These are phyloP conservation scores for Euzophera pinguis DNA, from an alignment of 2,888 invertebrate genomes.

Conservation along the genomic window DNA sequence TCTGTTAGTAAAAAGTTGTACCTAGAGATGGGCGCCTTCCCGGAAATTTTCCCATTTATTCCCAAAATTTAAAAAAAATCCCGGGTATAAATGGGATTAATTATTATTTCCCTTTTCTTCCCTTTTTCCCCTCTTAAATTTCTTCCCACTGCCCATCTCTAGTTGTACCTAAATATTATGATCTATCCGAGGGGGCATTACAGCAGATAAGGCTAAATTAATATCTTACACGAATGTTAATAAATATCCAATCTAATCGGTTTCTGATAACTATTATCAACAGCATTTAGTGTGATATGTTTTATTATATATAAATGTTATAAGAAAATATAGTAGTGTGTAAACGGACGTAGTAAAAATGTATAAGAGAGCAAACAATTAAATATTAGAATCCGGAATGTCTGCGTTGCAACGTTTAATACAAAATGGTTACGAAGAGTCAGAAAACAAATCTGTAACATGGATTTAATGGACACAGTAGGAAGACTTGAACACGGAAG, in stretches of 20 bases:
- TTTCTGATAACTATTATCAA: slow-evolving; percentile 23
- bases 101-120: too few species aligned
- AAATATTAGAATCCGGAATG: neutral
- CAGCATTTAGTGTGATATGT: neutral
- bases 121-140: too few species aligned
- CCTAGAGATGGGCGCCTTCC: too few species aligned
- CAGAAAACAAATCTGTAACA: neutral
- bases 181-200: slow-evolving; percentile 9
- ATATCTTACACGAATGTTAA: slow-evolving; percentile 12
- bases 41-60: too few species aligned
- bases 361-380: neutral
- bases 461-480: neutral
- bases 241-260: slow-evolving; percentile 25
- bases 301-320: neutral
- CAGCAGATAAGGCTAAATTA: slow-evolving; percentile 13
- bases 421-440: too few species aligned
- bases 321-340: slow-evolving; percentile 12
- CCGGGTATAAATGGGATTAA: too few species aligned
- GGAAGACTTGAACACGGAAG: neutral
- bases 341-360: slow-evolving; percentile 22
- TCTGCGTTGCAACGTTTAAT: neutral
- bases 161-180: slow-evolving; percentile 25
- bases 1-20: too few species aligned
- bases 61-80: too few species aligned
- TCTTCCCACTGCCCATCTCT: too few species aligned